Conservation (phyloP, 1,140 invertebrate genomes). For the Drosophila albomicans region DNA sequence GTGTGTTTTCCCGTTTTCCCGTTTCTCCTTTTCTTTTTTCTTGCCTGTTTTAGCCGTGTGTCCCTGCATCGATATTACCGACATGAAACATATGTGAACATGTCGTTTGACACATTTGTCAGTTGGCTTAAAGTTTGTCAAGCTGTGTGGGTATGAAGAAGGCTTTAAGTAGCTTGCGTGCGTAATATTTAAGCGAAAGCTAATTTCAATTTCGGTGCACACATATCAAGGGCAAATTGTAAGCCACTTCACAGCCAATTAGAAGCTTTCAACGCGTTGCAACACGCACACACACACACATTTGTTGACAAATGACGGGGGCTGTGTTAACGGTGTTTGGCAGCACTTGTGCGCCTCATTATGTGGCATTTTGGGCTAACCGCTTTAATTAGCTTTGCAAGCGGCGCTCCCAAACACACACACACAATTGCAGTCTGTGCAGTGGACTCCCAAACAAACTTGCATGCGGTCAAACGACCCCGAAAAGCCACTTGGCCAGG, state of each 20-base stretch:
- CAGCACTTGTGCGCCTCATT: conserved; percentile 82
- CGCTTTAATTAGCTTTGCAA: conserved; percentile 77
- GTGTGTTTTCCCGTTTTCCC: conserved; percentile 21
- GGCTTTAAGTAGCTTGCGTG: conserved; percentile 21
- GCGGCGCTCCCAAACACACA: conserved; percentile 31
- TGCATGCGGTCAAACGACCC: conserved; percentile 67
- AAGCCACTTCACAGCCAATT: conserved; percentile 75
- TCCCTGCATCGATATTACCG: conserved; percentile 71
- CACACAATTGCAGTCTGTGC: conserved; percentile 45
- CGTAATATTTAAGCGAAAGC: conserved; percentile 1
- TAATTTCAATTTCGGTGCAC: conserved; percentile 55
- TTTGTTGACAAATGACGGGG: conserved; percentile 77
- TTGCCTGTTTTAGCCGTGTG: conserved; percentile 4
- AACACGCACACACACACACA: conserved; percentile 22
- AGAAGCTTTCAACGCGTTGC: conserved; percentile 69
- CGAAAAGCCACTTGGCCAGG: conserved; percentile 73
- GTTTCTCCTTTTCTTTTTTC: conserved; percentile 14
- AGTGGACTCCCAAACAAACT: conserved; percentile 30
- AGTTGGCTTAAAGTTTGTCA: conserved; percentile 73
- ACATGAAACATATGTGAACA: conserved; percentile 80
- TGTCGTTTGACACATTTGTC: conserved; percentile 82
- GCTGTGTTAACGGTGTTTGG: conserved; percentile 80
- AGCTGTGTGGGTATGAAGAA: background rate
- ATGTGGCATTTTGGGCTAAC: conserved; percentile 79
- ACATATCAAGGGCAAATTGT: conserved; percentile 58